Conservation (phyloP, 64 coral and sea anemone species). For the Montipora foliosa region DNA sequence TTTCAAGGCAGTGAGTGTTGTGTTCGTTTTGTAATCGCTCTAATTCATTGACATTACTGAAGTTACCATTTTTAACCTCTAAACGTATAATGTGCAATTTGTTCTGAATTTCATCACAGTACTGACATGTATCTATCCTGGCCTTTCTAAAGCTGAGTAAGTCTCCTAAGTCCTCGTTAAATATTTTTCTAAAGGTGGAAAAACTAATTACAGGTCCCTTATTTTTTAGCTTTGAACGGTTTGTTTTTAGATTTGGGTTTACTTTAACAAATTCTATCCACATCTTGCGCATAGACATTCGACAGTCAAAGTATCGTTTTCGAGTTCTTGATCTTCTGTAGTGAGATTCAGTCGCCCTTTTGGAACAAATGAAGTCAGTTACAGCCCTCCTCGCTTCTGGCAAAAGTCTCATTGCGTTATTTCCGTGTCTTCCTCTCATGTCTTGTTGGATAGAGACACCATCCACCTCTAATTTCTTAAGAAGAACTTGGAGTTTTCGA, state of each 20-base stretch:
- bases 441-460: not conserved
- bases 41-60: no score
- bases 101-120: no score
- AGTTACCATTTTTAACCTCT: no score
- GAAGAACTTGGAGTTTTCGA: not conserved
- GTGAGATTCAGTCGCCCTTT: no score
- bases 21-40: no score
- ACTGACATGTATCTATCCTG: no score
- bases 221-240: not conserved
- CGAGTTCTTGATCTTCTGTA: no score
- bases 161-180: not conserved
- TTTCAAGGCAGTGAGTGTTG: no score
- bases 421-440: not conserved
- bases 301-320: not conserved
- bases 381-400: no score
- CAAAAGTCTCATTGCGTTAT: not conserved
- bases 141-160: no score
- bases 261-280: not conserved
- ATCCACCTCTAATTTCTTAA: not conserved
- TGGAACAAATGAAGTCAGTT: no score
- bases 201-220: not conserved
- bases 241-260: not conserved
- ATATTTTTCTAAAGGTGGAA: slow-evolving; percentile 3
- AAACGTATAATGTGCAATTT: no score
- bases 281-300: not conserved